Conservation (phyloP, 2,113 vertebrate species). For the Orycteropus afer region DNA sequence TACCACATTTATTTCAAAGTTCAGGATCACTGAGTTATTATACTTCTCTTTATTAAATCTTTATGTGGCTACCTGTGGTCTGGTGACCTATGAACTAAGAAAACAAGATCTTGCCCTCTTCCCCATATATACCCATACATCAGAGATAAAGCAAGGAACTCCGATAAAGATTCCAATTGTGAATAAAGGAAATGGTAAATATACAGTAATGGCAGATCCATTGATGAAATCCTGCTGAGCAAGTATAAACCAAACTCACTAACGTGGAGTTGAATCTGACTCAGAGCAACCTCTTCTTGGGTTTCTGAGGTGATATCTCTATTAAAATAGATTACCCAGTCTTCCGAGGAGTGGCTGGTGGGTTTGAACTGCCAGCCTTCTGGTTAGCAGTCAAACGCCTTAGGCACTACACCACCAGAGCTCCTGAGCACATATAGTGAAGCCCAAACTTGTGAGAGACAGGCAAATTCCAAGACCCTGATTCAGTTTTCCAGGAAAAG, state of each 20-base stretch:
- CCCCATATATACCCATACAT: background rate
- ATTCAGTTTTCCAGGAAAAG: background rate
- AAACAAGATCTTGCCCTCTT: background rate
- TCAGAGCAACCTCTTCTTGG: too few species aligned
- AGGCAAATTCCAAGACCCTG: background rate
- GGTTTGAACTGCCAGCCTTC: too few species aligned
- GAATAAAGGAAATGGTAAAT: background rate
- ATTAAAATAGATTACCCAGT: too few species aligned
- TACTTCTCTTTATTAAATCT: background rate
- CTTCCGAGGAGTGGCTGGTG: too few species aligned
- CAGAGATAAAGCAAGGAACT: background rate
- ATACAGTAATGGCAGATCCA: background rate
- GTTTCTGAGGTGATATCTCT: too few species aligned
- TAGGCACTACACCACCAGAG: too few species aligned
- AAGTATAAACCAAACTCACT: too few species aligned
- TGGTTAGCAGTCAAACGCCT: too few species aligned
- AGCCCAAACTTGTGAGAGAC: background rate
- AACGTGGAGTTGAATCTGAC: too few species aligned
- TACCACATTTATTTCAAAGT: background rate
- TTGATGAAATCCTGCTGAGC: background rate
- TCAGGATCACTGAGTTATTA: background rate
- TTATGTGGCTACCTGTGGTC: background rate
- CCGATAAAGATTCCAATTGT: background rate
- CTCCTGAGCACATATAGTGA: too few species aligned
- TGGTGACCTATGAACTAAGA: background rate